Base-by-base conservation (phyloP, 2,888 invertebrate species). In the Tethea ocularis region DNA sequence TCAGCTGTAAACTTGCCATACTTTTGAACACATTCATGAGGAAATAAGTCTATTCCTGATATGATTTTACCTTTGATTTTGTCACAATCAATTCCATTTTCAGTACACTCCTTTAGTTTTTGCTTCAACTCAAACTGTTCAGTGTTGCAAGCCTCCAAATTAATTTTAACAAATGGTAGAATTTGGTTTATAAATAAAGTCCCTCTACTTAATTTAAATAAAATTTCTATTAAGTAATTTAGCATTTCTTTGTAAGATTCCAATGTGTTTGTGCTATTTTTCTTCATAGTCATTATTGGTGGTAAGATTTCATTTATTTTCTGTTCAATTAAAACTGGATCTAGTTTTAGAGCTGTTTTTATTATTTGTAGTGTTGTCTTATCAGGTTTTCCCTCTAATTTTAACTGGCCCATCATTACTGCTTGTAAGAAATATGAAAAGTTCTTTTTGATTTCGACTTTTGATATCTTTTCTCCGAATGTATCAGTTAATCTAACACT, bases 121-220 rank as follows among this genome's bases (percentile, higher is more conserved):
- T 83, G 77, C 69, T 75, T 82, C 11, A 89, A 61, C 61, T 85
- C 84, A 71, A 82, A 82, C 52, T 91, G 91, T 6, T 88, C 89
- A 57, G 83, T 82, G 69, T 93, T 88, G 64, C 74, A 59, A 61
- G 78, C 71, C 72, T 92, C 90, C 56, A 93, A 78, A 67, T 74
- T 67, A 0, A 69, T 57, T 74, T 90, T 92, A 7, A 93, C 62
- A 23, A 76, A 71, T 67, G 91, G 89, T 72, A 93, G 75, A 57
- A 93, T 84, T 76, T 89, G 83, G 36, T 75, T 83, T 1, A 93
- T 53, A 68, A 93, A 93, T 22, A 75, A 64, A 6, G 79, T 82
- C 0, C 93, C 93, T 66, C 87, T 78, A 58, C 93, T 91, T 1
- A 93, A 63, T 82, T 93, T 93, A 61, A 91, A 93, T 20, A 90